Conservation (phyloP, 1,140 invertebrate genomes). For the Stegodyphus dumicola region DNA sequence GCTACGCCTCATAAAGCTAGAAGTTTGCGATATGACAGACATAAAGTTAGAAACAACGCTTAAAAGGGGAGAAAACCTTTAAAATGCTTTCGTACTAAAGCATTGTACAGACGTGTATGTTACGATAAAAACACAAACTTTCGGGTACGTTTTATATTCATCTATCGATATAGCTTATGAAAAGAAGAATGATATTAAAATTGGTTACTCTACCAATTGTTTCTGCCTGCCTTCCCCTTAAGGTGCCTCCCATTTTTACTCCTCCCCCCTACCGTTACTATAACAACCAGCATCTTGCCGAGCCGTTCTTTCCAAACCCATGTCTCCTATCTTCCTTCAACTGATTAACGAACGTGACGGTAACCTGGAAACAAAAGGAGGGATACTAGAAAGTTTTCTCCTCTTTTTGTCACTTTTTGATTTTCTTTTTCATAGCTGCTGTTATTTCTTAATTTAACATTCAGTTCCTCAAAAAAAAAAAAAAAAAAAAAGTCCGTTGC, state of each 20-base stretch:
- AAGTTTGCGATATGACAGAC: slow-evolving; percentile 24
- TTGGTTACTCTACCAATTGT: slow-evolving; percentile 17
- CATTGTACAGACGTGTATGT: not conserved
- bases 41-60: slow-evolving; percentile 36
- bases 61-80: not conserved
- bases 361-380: not conserved
- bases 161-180: not conserved
- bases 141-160: slow-evolving; percentile 4
- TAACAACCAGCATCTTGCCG: slow-evolving; percentile 13
- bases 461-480: no score
- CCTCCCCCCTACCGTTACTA: slow-evolving; percentile 4
- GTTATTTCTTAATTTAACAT: no score
- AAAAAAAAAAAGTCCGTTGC: no score
- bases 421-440: no score
- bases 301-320: not conserved
- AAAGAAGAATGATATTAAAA: slow-evolving; percentile 10
- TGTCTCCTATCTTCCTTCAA: slow-evolving; percentile 12
- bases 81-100: no score
- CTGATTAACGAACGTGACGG: slow-evolving; percentile 24
- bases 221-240: slow-evolving; percentile 30
- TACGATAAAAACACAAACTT: slow-evolving; percentile 11
- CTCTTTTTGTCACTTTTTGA: no score
- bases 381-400: no score
- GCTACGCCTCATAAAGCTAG: slow-evolving; percentile 23
- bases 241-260: slow-evolving; percentile 39